Percentiles rank a stretch among this genome's conserved stretches.
Evolutionary conservation across 2,888 invertebrate species (phyloP).

Genomic region (Microplitis deprimator): DNA sequence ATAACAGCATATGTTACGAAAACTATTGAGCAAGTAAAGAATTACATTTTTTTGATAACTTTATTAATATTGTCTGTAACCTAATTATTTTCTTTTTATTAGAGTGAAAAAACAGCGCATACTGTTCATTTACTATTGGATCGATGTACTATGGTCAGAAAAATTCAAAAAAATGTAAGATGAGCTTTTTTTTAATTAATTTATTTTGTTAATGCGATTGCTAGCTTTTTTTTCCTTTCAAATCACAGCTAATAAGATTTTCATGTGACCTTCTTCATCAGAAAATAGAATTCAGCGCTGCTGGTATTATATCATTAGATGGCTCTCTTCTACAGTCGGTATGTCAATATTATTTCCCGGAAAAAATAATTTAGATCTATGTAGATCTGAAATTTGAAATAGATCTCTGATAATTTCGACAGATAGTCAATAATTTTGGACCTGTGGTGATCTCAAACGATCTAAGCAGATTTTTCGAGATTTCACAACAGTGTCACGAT

Average conservation of each 20-base stretch:
- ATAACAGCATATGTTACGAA: conserved; percentile 30
- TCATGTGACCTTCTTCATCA: conserved; percentile 36
- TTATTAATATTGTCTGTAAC: not conserved
- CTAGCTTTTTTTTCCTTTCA: not conserved
- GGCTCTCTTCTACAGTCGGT: conserved; percentile 15
- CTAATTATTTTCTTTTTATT: not conserved
- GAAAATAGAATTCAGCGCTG: conserved; percentile 37
- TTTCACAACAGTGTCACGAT: no score
- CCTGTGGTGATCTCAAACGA: no score
- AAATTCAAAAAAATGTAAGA: not conserved
- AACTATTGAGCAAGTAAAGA: conserved; percentile 30
- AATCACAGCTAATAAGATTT: conserved; percentile 37
- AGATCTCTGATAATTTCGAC: no score
- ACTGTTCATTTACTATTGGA: conserved; percentile 36
- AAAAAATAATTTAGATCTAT: no score
- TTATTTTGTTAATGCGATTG: not conserved
- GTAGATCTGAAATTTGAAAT: no score
- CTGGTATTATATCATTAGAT: conserved; percentile 17
- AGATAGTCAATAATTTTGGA: no score
- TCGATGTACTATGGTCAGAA: conserved; percentile 18
- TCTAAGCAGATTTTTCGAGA: no score
- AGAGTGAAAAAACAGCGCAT: conserved; percentile 34
- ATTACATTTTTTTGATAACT: not conserved
- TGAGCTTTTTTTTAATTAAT: not conserved
- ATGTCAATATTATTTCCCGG: not conserved